Evolutionary conservation across 1,140 invertebrate genomes (phyloP).

Genomic region (Bombus breviceps): DNA sequence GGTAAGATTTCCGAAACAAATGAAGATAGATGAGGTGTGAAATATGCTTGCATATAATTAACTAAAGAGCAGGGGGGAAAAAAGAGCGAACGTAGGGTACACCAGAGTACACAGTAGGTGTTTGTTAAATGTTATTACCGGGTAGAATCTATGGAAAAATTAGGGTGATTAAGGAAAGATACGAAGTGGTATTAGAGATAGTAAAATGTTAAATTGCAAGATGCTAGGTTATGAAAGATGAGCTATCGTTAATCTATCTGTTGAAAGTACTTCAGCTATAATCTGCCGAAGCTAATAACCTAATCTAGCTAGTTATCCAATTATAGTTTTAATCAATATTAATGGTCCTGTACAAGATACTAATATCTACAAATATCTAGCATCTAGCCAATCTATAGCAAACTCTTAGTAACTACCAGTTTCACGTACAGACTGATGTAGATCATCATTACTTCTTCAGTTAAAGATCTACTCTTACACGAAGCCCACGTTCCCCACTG

Average conservation of each 20-base stretch:
- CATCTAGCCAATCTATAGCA: conserved; percentile 6
- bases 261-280: conserved; percentile 15
- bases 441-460: background rate
- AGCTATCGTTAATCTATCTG: conserved; percentile 17
- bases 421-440: background rate
- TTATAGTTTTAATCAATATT: conserved; percentile 27
- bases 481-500: background rate
- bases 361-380: conserved; percentile 14
- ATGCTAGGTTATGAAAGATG: conserved; percentile 14
- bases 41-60: background rate
- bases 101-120: background rate
- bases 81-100: background rate
- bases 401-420: conserved; percentile 5
- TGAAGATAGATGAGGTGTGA: background rate
- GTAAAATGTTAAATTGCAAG: conserved; percentile 15
- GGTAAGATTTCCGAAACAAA: background rate
- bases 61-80: background rate
- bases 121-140: background rate
- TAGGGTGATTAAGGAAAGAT: background rate
- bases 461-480: background rate
- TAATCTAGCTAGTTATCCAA: conserved; percentile 25
- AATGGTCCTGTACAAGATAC: conserved; percentile 1
- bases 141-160: background rate
- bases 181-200: conserved; percentile 8
- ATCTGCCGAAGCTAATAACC: conserved; percentile 18